Conservation (phyloP, 2,113 vertebrate genomes). For the human (Homo sapiens) region GRCh38 chr20:55515501-55516000, state of each 20-base stretch:
- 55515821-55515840: background rate
- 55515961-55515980: background rate
- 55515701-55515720: fast-evolving
- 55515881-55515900: slow-evolving; percentile 8
- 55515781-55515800: background rate
- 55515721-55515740: background rate
- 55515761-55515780: background rate
- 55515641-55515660: background rate
- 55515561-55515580: background rate
- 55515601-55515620: background rate
- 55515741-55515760: background rate
- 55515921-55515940: background rate
- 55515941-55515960: background rate
- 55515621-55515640: background rate
- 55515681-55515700: background rate
- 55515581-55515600: background rate
- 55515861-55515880: background rate
- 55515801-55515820: background rate
- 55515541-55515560: background rate
- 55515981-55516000: slow-evolving; percentile 16
- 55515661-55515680: background rate
- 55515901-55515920: background rate
- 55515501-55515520: fast-evolving
- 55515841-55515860: slow-evolving; percentile 17
- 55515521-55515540: background rate